A percentile compares a stretch with the other conserved stretches of the same genome.
phyloP scores from a whole-genome alignment of 2,797 vertebrate genomes.

The Zalophus californianus region DNA sequence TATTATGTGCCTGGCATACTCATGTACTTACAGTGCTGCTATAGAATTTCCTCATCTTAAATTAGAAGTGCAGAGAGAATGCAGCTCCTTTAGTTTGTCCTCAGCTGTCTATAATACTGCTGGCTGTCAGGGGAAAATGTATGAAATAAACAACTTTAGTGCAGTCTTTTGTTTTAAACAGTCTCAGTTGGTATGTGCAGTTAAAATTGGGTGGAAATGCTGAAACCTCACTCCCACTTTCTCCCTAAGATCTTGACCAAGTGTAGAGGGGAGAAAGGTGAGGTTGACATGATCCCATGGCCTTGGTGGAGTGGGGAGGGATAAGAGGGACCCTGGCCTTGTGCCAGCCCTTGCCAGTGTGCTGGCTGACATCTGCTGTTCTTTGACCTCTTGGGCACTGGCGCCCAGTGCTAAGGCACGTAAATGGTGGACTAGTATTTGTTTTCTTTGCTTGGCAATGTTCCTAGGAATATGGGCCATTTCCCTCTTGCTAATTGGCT shows the following conservation, averaged over 20 bases:
- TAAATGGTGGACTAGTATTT: background rate
- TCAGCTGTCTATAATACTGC: background rate
- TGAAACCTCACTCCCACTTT: background rate
- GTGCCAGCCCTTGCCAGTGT: background rate
- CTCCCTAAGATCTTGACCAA: background rate
- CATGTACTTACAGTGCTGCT: background rate
- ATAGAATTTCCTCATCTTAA: slow-evolving; percentile 53
- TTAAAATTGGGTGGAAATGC: slow-evolving; percentile 1
- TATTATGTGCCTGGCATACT: slow-evolving; percentile 36
- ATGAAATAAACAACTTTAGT: slow-evolving; percentile 16
- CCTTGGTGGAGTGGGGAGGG: background rate
- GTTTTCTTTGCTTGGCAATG: slow-evolving; percentile 61
- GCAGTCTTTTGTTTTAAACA: slow-evolving; percentile 25
- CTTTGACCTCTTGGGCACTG: background rate
- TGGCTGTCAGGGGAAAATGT: background rate
- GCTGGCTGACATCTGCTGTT: background rate
- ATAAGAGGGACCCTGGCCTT: background rate
- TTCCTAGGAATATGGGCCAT: background rate
- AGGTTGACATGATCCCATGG: background rate
- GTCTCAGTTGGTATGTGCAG: background rate
- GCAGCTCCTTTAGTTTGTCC: slow-evolving; percentile 34
- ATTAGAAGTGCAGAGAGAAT: slow-evolving; percentile 41
- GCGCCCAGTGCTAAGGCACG: background rate
- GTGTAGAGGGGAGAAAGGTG: background rate
- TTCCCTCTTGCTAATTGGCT: background rate